Percentiles rank a stretch among this genome's conserved stretches.
Conservation (phyloP, 2,797 vertebrate genomes). For the Taenioides sp. region DNA sequence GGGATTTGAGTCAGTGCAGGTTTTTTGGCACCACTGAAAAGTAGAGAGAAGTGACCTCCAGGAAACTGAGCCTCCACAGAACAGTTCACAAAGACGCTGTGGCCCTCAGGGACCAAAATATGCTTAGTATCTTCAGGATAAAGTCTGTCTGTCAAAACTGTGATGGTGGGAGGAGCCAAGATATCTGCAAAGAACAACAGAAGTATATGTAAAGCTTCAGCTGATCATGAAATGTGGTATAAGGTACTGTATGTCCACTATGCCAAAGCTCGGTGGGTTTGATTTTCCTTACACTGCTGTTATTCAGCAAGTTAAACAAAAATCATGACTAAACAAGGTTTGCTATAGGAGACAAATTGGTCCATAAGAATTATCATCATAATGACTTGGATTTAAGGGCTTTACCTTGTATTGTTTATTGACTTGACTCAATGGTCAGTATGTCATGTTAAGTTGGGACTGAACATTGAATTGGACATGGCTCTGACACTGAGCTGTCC, state of each 20-base stretch:
- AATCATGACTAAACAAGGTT: no score
- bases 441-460: no score
- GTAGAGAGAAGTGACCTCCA: slow-evolving; percentile 38
- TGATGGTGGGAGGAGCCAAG: not conserved
- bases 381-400: no score
- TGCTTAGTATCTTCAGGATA: not conserved
- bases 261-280: not conserved
- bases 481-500: no score
- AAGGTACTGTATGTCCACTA: no score
- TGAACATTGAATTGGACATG: no score
- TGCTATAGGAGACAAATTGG: not conserved
- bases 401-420: no score
- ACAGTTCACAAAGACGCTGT: slow-evolving; percentile 34
- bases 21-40: slow-evolving; percentile 12
- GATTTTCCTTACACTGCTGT: not conserved
- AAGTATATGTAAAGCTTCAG: not conserved
- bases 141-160: not conserved
- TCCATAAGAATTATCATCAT: not conserved
- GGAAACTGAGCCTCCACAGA: slow-evolving; percentile 35
- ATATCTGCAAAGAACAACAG: slow-evolving; percentile 29
- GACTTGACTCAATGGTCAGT: no score
- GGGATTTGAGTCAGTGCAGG: slow-evolving; percentile 8
- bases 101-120: not conserved
- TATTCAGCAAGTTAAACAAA: not conserved
- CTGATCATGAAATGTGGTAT: not conserved